Conservation (phyloP, 1,140 invertebrate species). For the Samia ricini region DNA sequence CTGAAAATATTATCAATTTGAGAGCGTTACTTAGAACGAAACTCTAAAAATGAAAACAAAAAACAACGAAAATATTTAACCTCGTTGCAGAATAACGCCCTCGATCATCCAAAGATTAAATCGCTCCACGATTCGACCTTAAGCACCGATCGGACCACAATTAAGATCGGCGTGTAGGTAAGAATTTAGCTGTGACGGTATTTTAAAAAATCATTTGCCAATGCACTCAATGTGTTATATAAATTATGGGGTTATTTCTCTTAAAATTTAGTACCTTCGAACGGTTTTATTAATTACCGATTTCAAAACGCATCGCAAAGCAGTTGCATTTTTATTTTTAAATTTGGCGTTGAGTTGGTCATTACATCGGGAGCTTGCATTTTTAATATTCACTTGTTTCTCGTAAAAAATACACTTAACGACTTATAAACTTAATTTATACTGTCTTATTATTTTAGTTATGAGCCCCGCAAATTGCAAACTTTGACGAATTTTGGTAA, state of each 20-base stretch:
- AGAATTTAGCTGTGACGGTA: slow-evolving; percentile 28
- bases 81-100: slow-evolving; percentile 26
- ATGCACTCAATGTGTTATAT: slow-evolving; percentile 21
- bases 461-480: no score
- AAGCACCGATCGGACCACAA: slow-evolving; percentile 31
- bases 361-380: not conserved
- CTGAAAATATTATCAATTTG: no score
- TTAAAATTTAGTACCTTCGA: slow-evolving; percentile 20
- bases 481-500: no score
- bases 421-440: not conserved
- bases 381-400: not conserved
- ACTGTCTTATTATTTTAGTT: no score
- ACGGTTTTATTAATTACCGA: slow-evolving; percentile 9
- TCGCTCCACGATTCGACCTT: slow-evolving; percentile 26
- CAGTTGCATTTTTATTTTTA: not conserved
- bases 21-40: no score
- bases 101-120: slow-evolving; percentile 22
- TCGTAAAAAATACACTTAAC: not conserved
- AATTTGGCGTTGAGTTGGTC: not conserved
- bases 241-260: slow-evolving; percentile 19
- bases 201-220: slow-evolving; percentile 24
- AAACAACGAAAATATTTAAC: not conserved
- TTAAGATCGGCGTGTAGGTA: slow-evolving; percentile 33
- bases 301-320: slow-evolving; percentile 5
- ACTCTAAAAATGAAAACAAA: not conserved